Conservation (phyloP, 2,797 vertebrate genomes). For the Triplophysa yarkandensis region DNA sequence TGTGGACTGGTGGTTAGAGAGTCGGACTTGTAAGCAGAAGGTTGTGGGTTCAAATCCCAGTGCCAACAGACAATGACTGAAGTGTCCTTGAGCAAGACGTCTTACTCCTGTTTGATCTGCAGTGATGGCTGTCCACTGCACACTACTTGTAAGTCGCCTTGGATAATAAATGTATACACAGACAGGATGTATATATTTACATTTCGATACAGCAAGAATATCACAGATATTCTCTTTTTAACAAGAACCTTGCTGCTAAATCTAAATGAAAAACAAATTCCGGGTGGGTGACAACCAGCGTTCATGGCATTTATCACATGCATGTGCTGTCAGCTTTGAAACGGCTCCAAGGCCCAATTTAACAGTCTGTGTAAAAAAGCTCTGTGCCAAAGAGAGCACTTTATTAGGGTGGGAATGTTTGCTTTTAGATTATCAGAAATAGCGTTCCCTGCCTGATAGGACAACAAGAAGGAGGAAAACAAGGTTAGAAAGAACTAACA, state of each 20-base stretch:
- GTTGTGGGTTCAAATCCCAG: too few relatives aligned
- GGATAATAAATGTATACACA: too few relatives aligned
- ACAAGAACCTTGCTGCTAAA: constrained; percentile 2
- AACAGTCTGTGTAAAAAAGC: constrained; percentile 18
- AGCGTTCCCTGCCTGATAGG: constrained; percentile 24
- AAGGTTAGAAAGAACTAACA: background rate
- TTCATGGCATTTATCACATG: constrained; percentile 29
- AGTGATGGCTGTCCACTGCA: too few relatives aligned
- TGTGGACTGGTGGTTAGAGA: too few relatives aligned
- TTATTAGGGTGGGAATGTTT: constrained; percentile 59
- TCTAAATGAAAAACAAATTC: constrained; percentile 30
- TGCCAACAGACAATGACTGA: too few relatives aligned
- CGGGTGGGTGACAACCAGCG: constrained; percentile 10
- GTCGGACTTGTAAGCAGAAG: too few relatives aligned
- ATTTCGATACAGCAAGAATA: background rate
- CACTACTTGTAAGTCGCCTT: too few relatives aligned
- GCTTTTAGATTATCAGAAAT: constrained; percentile 52
- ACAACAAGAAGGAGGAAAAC: constrained; percentile 31
- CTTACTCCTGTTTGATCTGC: too few relatives aligned
- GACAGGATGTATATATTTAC: too few relatives aligned
- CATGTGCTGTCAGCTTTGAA: constrained; percentile 18
- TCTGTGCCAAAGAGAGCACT: constrained; percentile 26
- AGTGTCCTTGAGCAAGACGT: too few relatives aligned
- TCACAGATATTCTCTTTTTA: background rate
- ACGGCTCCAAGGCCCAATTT: constrained; percentile 3